A percentile compares a stretch with the other conserved stretches of the same genome.
Evolutionary conservation across 2,797 vertebrate species (phyloP).

Genomic region (Lepidocolaptes lacrymiger): DNA sequence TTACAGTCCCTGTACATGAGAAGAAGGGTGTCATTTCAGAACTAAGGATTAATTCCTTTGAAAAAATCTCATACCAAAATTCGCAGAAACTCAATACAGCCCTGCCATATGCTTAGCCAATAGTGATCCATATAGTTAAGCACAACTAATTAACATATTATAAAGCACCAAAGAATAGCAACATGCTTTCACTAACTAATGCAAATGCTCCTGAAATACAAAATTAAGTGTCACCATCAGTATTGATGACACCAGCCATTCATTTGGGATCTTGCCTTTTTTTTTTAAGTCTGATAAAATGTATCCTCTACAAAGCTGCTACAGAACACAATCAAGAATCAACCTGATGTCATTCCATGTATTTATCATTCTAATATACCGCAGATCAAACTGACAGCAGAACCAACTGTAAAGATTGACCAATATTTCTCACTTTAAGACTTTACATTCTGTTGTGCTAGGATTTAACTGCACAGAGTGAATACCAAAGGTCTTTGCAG

Average conservation of each 20-base stretch:
- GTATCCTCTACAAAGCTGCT: neutral
- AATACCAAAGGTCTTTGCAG: neutral
- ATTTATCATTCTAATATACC: neutral
- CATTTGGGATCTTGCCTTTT: neutral
- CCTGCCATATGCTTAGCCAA: neutral
- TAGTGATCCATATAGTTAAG: neutral
- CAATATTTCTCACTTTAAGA: neutral
- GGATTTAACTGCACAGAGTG: accelerated
- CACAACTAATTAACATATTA: neutral
- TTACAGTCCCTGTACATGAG: neutral
- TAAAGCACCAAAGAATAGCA: neutral
- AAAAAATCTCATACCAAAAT: neutral
- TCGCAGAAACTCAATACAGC: neutral
- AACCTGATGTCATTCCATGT: neutral
- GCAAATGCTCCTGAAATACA: neutral
- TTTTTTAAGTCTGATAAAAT: neutral
- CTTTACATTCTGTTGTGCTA: neutral
- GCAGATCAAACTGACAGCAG: neutral
- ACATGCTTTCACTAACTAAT: neutral
- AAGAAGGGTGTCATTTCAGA: neutral
- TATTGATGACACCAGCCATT: neutral
- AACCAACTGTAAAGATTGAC: neutral
- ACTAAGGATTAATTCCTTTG: neutral
- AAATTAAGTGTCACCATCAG: neutral
- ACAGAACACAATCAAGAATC: neutral